Evolutionary conservation across 2,888 invertebrate genomes (phyloP).

Genomic region (Calliphora vomitoria): DNA sequence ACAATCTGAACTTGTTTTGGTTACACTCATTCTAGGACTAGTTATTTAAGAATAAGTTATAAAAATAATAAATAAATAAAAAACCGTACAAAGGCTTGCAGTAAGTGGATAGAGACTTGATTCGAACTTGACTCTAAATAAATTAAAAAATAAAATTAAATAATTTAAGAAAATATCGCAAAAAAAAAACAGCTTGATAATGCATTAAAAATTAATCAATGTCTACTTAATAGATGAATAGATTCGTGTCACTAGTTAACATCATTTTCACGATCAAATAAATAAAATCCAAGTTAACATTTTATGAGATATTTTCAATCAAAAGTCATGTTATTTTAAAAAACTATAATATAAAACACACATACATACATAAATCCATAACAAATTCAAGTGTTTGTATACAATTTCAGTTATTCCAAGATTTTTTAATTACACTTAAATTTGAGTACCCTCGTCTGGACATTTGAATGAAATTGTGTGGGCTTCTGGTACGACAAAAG

Average conservation of each 20-base stretch:
- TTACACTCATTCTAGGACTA: too few relatives aligned
- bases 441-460: conserved; percentile 58
- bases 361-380: neutral
- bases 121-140: too few relatives aligned
- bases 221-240: neutral
- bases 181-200: neutral
- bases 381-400: conserved; percentile 10
- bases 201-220: neutral
- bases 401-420: conserved; percentile 27
- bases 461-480: conserved; percentile 50
- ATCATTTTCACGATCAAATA: conserved; percentile 30
- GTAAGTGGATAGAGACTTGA: too few relatives aligned
- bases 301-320: conserved; percentile 2
- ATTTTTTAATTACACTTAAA: conserved; percentile 53
- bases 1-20: too few relatives aligned
- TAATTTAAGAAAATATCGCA: neutral
- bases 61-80: too few relatives aligned
- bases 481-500: conserved; percentile 28
- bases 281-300: conserved; percentile 15
- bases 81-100: too few relatives aligned
- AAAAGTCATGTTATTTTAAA: neutral
- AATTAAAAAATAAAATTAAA: neutral
- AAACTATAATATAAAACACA: neutral
- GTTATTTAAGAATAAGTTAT: too few relatives aligned
- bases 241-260: conserved; percentile 15